Evolutionary conservation across 2,888 invertebrate species (phyloP).

Genomic region (Spilarctia lutea): DNA sequence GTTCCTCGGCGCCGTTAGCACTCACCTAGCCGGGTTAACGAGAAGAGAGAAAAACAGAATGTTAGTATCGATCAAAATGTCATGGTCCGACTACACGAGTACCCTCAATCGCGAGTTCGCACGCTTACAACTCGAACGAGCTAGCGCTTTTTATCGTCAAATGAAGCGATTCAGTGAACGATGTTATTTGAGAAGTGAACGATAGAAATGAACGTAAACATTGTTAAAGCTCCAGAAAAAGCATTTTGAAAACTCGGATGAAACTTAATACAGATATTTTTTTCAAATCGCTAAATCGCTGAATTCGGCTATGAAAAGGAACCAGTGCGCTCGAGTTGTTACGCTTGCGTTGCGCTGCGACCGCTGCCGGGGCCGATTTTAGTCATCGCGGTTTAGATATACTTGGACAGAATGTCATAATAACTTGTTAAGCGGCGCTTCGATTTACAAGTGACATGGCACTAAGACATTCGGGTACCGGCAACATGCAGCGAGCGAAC

Average conservation of each 20-base stretch:
- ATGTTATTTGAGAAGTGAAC: background rate
- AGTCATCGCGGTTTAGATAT: constrained; percentile 19
- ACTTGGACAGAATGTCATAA: constrained; percentile 11
- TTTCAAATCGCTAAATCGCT: constrained; percentile 19
- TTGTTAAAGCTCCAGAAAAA: constrained; percentile 4
- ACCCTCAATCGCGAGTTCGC: constrained; percentile 72
- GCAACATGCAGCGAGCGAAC: constrained; percentile 78
- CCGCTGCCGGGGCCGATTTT: constrained; percentile 22
- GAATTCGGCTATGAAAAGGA: constrained; percentile 10
- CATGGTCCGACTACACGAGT: constrained; percentile 82
- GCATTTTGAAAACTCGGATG: background rate
- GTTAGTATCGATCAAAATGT: constrained; percentile 88
- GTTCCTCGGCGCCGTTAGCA: constrained; percentile 89
- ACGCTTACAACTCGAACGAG: constrained; percentile 28
- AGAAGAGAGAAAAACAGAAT: constrained; percentile 91
- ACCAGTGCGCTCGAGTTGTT: constrained; percentile 50
- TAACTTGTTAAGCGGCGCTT: constrained; percentile 40
- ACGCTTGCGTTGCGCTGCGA: constrained; percentile 70
- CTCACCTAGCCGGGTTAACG: constrained; percentile 92
- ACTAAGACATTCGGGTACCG: constrained; percentile 58
- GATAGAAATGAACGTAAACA: constrained; percentile 4
- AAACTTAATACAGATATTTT: background rate
- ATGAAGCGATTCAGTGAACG: constrained; percentile 20
- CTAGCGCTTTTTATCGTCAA: constrained; percentile 9
- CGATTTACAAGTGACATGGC: constrained; percentile 37